Evolutionary conservation across 2,888 invertebrate genomes (phyloP), one percentile per base, ranked within the genome.

Genomic region (Clunio marinus): DNA sequence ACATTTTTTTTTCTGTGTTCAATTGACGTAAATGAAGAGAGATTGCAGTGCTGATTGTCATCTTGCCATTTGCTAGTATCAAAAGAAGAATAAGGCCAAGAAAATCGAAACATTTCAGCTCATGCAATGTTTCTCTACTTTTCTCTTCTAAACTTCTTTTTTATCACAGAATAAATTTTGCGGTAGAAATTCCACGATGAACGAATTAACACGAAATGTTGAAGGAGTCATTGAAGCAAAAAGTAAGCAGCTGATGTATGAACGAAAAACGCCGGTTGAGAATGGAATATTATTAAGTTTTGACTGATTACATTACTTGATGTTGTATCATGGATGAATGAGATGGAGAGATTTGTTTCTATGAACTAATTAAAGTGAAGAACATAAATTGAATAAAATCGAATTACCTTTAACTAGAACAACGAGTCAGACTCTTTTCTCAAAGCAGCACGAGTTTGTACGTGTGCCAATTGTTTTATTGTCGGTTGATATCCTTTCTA

Each of bases 321-420:
- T 32, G 32, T 10, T 32, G 32, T 32, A 32, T 10, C 10, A 32
- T 32, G 7, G 2, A 41, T 2, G 41, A 41, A 41, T 41, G 41
- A 41, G 41, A 15, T 41, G 41, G n/a, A 41, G 17, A 20, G 32
- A 10, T 32, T 4, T 32, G 32, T 32, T 4, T 32, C 5, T 10
- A 32, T 7, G 32, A 32, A 32, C 10, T 7, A 32, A 32, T 7
- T 32, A 32, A 7, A 10, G 4, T 32, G 32, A 51, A 51, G 51
- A 51, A 51, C 41, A 41, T 41, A 13, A n/a, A 10, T n/a, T 41
- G 15, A 17, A 45, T n/a, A n/a, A 60, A 37, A 5, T 41, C 13
- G 22, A 60, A 60, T 60, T 60, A 60, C 60, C 60, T 60, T 60
- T 32, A 59, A 59, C 35, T 59, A 59, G 59, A 59, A 59, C 59